phyloP scores from a whole-genome alignment of 1,140 invertebrate species.

The Saccostrea glomerata region DNA sequence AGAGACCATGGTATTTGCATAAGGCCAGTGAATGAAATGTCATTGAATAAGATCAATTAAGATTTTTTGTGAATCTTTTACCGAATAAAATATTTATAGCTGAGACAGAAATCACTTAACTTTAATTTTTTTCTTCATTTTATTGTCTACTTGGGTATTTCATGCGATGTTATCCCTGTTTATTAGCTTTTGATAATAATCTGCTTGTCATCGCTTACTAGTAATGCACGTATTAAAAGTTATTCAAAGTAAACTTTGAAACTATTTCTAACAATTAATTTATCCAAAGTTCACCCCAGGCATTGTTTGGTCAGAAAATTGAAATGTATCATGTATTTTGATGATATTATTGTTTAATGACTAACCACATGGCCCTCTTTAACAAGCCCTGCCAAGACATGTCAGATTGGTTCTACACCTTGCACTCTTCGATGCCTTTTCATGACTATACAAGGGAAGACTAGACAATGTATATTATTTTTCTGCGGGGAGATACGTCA shows the following conservation, averaged over 20 bases:
- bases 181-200: no score
- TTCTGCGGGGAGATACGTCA: constrained; percentile 21
- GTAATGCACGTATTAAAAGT: no score
- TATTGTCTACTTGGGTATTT: no score
- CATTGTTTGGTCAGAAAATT: no score
- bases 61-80: neutral
- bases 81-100: neutral
- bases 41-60: neutral
- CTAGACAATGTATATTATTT: neutral
- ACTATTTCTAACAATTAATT: no score
- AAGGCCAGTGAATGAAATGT: neutral
- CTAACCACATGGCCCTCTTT: neutral
- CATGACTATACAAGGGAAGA: neutral
- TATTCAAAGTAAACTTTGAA: no score
- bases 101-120: no score
- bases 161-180: no score
- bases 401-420: neutral
- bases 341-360: neutral
- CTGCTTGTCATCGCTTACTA: no score
- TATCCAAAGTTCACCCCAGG: no score
- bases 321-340: no score
- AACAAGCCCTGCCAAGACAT: neutral
- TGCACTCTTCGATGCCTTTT: neutral
- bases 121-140: no score
- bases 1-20: neutral